Conservation (phyloP, 2,797 vertebrate genomes). For the Pipistrellus pipistrellus region DNA sequence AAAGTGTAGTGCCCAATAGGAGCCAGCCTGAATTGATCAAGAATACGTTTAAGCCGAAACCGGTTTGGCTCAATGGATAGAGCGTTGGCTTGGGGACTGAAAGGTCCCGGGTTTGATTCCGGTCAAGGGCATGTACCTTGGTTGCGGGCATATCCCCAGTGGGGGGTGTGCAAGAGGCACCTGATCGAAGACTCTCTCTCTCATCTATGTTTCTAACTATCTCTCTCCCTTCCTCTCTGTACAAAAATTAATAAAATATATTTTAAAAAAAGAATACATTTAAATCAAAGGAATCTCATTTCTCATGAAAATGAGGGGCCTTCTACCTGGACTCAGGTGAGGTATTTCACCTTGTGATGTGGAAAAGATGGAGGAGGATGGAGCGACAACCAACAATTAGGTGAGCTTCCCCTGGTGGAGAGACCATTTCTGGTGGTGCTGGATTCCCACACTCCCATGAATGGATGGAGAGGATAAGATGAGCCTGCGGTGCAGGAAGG, state of each 20-base stretch:
- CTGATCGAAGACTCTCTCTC: too few relatives aligned
- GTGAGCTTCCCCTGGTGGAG: not conserved
- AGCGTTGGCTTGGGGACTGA: too few relatives aligned
- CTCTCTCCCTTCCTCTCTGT: too few relatives aligned
- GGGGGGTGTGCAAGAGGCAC: too few relatives aligned
- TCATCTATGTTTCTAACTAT: too few relatives aligned
- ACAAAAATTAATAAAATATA: too few relatives aligned
- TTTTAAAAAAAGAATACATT: not conserved
- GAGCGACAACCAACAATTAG: not conserved
- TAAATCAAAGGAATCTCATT: not conserved
- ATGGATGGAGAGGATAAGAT: not conserved
- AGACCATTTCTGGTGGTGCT: not conserved
- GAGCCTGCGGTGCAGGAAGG: too few relatives aligned
- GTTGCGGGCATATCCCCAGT: too few relatives aligned
- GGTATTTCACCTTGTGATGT: not conserved
- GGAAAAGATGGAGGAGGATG: not conserved
- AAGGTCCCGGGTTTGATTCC: too few relatives aligned
- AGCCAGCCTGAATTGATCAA: not conserved
- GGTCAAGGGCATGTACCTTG: too few relatives aligned
- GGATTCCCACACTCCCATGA: not conserved
- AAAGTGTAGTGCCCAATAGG: not conserved
- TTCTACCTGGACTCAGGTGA: not conserved
- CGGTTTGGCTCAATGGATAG: too few relatives aligned
- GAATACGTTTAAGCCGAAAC: not conserved
- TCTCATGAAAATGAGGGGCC: not conserved